Percentiles rank a stretch among this genome's conserved stretches.
These are phyloP conservation scores for Pyrrhia umbra DNA, from an alignment of 2,888 invertebrate genomes.

Conservation along the genomic window DNA sequence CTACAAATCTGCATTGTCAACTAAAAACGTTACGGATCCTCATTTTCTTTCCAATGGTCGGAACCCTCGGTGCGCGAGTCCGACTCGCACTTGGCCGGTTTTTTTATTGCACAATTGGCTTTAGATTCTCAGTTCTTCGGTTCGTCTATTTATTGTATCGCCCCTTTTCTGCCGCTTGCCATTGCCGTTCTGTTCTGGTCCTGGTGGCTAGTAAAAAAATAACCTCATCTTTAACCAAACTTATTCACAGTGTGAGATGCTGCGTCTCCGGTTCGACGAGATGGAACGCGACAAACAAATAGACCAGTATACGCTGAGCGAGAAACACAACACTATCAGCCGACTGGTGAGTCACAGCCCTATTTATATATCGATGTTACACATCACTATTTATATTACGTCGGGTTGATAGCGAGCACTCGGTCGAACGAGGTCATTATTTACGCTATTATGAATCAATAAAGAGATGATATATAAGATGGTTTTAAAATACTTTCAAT, in stretches of 20 bases:
- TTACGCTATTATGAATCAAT: neutral
- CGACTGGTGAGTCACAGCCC: constrained; percentile 79
- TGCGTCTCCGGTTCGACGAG: constrained; percentile 90
- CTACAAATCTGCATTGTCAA: too few relatives aligned
- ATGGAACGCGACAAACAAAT: constrained; percentile 87
- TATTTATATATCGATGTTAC: constrained; percentile 4
- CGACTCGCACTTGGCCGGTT: too few relatives aligned
- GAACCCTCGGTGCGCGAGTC: too few relatives aligned
- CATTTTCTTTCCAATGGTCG: too few relatives aligned
- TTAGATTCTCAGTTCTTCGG: too few relatives aligned
- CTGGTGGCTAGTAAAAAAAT: too few relatives aligned
- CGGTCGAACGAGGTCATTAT: constrained; percentile 14
- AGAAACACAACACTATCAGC: constrained; percentile 85
- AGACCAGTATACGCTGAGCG: constrained; percentile 78
- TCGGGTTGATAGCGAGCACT: constrained; percentile 12
- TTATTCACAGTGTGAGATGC: constrained; percentile 84
- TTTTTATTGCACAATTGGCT: too few relatives aligned
- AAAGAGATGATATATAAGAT: neutral
- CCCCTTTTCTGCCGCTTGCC: neutral
- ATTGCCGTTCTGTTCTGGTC: neutral
- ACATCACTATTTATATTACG: constrained; percentile 3
- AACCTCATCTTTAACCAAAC: too few relatives aligned
- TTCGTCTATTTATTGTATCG: too few relatives aligned
- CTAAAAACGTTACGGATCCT: too few relatives aligned
- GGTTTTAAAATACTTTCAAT: neutral